Base-by-base conservation (phyloP, 2,797 vertebrate species). In the Pseudomugil gertrudae region DNA sequence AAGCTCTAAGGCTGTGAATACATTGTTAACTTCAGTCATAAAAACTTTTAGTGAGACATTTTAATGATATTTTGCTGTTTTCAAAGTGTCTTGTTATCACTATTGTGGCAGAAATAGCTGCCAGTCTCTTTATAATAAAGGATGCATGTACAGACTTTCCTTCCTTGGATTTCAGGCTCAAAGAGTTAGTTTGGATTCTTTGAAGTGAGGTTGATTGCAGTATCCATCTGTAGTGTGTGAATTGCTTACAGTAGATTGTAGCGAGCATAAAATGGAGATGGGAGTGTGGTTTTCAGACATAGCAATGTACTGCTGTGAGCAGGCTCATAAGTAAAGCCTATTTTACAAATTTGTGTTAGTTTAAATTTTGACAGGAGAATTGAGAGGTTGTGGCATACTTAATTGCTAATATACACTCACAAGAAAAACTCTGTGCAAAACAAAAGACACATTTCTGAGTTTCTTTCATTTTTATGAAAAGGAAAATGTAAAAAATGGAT, bases 31-130 rank as follows among this genome's bases (percentile, higher is more conserved):
- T 69, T 17, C 14, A n/a, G 24, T 52, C 43, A 29, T 30, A 59
- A 17, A 66, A 32, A 64, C 24, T 19, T 68, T 51, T 64, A 35
- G 60, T 36, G 32, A 19, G 13, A 27, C 23, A 11, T 60, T 56
- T 11, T 54, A 10, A 29, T 4, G 30, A 33, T 60, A 24, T 63
- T 56, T 75, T 61, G 15, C 32, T 51, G 43, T 60, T 65, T 29
- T 65, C 57, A 0, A n/a, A 45, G 30, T 59, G 35, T 53, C 14
- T 36, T 40, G 43, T 55, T 64, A 30, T 72, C 35, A 52, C 57
- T 17, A 24, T 13, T 71, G 30, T 52, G 19, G 57, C 36, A 74
- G 62, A 79, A 69, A 74, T 57, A 30, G 9, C 70, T 68, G 32
- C 33, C 30, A 71, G 63, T 54, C 4, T 38, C 30, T 47, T 57